Conservation (phyloP, 2,888 invertebrate genomes). For the Drosophila conformis region DNA sequence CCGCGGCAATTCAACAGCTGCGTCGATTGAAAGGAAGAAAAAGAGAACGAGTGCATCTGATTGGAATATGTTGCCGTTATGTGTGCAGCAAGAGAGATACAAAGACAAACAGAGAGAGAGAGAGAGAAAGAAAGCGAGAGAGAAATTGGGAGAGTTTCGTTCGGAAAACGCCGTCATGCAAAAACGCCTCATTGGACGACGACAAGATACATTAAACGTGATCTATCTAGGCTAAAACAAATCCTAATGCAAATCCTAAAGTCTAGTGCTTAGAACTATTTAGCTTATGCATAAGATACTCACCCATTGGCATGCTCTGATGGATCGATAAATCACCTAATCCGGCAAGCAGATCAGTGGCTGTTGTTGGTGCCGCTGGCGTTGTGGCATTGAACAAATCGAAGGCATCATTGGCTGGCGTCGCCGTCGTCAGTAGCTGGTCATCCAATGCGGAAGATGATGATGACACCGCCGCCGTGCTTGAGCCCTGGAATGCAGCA, state of each 20-base stretch:
- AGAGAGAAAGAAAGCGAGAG: not conserved
- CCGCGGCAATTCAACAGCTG: conserved; percentile 59
- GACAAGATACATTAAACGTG: conserved; percentile 26
- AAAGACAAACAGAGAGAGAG: conserved; percentile 21
- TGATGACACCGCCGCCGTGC: conserved; percentile 31
- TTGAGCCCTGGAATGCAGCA: conserved; percentile 88
- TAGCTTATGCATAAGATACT: conserved; percentile 53
- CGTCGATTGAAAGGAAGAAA: conserved; percentile 81
- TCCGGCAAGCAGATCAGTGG: conserved; percentile 86
- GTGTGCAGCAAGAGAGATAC: conserved; percentile 54
- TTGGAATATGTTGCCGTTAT: conserved; percentile 83
- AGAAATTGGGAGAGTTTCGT: conserved; percentile 3
- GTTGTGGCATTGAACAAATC: conserved; percentile 76
- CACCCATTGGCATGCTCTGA: conserved; percentile 84
- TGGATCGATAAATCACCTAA: conserved; percentile 85
- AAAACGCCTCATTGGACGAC: conserved; percentile 42
- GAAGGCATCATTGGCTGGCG: conserved; percentile 78
- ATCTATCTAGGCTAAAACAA: conserved; percentile 30
- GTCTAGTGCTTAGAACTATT: conserved; percentile 12
- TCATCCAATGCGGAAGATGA: conserved; percentile 58
- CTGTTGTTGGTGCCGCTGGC: conserved; percentile 59
- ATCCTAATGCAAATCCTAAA: conserved; percentile 41
- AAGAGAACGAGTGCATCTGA: conserved; percentile 84
- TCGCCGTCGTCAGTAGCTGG: conserved; percentile 68
- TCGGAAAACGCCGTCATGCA: conserved; percentile 52